Evolutionary conservation across 1,140 invertebrate species (phyloP), one percentile per base, ranked within the genome.

Genomic region (Neodiprion pinetum): DNA sequence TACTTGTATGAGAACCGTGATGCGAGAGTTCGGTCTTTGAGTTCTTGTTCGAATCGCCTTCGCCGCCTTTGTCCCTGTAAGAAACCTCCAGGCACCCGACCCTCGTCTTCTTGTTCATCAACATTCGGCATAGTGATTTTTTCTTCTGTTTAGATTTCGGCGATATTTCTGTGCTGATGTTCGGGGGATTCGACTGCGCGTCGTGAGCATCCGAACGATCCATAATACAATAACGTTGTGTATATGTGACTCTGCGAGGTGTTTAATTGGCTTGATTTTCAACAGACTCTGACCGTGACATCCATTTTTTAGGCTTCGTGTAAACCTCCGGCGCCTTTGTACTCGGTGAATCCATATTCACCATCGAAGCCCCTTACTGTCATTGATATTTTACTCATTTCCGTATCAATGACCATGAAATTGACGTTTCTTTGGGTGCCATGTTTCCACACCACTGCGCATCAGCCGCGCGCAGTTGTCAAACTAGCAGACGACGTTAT

Each of bases 101-200:
- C 67, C 84, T 85, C 0, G 86, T 88, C 49, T 88, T 88, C 71
- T 88, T 88, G 70, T 87, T 83, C 82, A 88, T 84, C 67, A 88
- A 75, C 53, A 88, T 81, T 68, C 82, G 85, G 74, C 87, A 88
- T 1, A 88, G 81, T 9, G 86, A 88, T 74, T 88, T 88, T 71
- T 88, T 88, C 72, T 88, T 88, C 67, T 87, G 83, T 72, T 88
- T 88, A 0, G 83, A 80, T 47, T 87, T 86, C 0, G 86, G 85
- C 7, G 87, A 88, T 49, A 80, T 73, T 7, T 86, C 82, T 28
- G 78, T 65, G 12, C 80, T 82, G 10, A 73, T 17, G 11, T 9
- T 12, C 11, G n/a, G 11, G 4, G 4, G 53, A 40, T 69, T 70
- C 21, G 53, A 70, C 28, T 73, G 76, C 14, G 47, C 47, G 66